A percentile compares a stretch with the other conserved stretches of the same genome.
Conservation (phyloP, 2,888 invertebrate species). For the Stenurella melanura region DNA sequence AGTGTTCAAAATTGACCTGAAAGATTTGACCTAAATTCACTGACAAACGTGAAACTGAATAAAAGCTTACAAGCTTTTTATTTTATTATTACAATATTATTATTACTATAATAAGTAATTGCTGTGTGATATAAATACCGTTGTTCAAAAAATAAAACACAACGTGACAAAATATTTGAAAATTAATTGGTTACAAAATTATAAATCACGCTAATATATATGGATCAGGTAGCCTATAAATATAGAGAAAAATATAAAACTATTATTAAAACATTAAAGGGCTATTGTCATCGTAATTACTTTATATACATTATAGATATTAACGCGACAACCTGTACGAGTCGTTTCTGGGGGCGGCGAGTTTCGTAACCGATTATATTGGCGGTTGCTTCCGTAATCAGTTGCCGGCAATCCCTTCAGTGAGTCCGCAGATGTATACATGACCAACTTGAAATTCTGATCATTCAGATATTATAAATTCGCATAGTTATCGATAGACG, state of each 20-base stretch:
- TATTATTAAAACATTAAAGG: neutral
- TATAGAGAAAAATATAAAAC: neutral
- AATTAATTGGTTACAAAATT: too few species aligned
- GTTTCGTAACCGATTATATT: slow-evolving; percentile 56
- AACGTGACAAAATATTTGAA: too few species aligned
- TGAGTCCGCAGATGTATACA: slow-evolving; percentile 45
- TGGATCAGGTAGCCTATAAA: neutral
- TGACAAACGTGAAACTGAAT: too few species aligned
- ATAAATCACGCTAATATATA: neutral
- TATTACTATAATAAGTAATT: too few species aligned
- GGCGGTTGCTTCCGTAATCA: slow-evolving; percentile 63
- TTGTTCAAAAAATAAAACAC: too few species aligned
- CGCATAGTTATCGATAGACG: slow-evolving; percentile 5
- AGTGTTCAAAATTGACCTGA: too few species aligned
- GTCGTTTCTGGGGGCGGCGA: slow-evolving; percentile 46
- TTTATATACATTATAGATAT: neutral
- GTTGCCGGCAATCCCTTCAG: slow-evolving; percentile 62
- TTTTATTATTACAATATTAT: too few species aligned
- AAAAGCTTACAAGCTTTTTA: too few species aligned
- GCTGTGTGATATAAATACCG: too few species aligned
- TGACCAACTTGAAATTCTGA: neutral
- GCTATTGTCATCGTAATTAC: neutral
- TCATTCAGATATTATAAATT: slow-evolving; percentile 17
- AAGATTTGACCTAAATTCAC: too few species aligned
- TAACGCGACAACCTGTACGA: slow-evolving; percentile 41